phyloP scores from a whole-genome alignment of 2,797 vertebrate genomes.

The Platalea minor region DNA sequence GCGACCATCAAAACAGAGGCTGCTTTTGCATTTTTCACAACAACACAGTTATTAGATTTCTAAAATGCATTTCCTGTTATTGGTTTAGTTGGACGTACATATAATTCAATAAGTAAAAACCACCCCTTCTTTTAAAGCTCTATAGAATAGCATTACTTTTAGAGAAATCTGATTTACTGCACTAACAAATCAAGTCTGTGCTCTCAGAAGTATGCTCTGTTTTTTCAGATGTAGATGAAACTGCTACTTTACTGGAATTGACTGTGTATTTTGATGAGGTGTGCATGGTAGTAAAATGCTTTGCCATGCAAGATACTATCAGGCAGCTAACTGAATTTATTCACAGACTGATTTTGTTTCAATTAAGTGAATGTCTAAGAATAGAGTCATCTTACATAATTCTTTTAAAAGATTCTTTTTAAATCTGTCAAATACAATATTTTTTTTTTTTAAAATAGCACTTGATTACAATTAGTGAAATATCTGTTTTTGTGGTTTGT shows the following conservation, averaged over 20 bases:
- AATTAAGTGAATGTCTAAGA: background rate
- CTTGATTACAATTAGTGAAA: background rate
- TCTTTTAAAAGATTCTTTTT: background rate
- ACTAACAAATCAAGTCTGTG: background rate
- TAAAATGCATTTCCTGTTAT: background rate
- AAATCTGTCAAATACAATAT: background rate
- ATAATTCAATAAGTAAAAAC: conserved; percentile 2
- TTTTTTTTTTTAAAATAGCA: background rate
- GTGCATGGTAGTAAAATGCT: background rate
- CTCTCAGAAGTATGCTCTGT: background rate
- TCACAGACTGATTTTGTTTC: background rate
- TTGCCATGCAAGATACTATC: background rate
- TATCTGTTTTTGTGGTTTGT: background rate
- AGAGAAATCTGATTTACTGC: conserved; percentile 10
- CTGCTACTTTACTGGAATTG: background rate
- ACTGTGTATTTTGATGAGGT: background rate
- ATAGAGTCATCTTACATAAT: background rate
- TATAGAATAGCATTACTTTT: background rate
- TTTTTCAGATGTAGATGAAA: background rate
- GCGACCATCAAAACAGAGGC: background rate
- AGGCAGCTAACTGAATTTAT: background rate
- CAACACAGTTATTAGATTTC: background rate
- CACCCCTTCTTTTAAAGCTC: background rate
- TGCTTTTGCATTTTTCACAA: background rate
- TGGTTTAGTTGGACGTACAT: background rate